phyloP scores from a whole-genome alignment of 2,113 vertebrate genomes.

The Canis aureus region DNA sequence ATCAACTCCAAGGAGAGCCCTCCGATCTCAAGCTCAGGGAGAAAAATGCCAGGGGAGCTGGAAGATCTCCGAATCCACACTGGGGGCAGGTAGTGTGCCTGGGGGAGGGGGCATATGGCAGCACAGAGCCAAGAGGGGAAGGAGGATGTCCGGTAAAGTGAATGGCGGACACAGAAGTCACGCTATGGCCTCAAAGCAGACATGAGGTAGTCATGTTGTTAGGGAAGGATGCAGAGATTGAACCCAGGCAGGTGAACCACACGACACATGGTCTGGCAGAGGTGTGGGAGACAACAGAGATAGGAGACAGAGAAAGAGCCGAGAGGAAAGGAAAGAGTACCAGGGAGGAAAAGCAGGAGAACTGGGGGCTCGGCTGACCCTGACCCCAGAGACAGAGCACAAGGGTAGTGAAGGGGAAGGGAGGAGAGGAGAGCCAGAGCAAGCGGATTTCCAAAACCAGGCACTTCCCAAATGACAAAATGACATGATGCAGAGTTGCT shows the following conservation, averaged over 20 bases:
- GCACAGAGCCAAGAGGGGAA: conserved; percentile 38
- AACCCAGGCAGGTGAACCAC: conserved; percentile 17
- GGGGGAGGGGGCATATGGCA: neutral
- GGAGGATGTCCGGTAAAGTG: neutral
- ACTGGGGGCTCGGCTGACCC: neutral
- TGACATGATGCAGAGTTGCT: conserved; percentile 80
- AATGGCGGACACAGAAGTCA: neutral
- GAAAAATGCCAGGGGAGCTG: neutral
- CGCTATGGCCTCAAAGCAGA: conserved; percentile 82
- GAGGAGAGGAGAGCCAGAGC: neutral
- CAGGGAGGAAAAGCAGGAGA: neutral
- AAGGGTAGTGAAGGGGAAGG: neutral
- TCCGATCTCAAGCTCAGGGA: neutral
- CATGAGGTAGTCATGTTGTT: conserved; percentile 92
- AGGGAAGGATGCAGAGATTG: conserved; percentile 68
- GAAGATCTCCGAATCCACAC: neutral
- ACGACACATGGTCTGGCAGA: neutral
- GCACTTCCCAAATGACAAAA: conserved; percentile 86
- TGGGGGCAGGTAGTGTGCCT: neutral
- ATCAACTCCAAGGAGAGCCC: neutral
- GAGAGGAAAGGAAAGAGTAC: neutral
- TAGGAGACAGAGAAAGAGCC: neutral
- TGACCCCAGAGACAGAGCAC: neutral
- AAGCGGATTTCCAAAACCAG: conserved; percentile 80
- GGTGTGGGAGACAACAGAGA: neutral